Evolutionary conservation across 37 sponge, comb jelly and placozoan genomes (phyloP), one percentile per base, ranked within the genome.

Genomic region (Aphrocallistes beatrix): DNA sequence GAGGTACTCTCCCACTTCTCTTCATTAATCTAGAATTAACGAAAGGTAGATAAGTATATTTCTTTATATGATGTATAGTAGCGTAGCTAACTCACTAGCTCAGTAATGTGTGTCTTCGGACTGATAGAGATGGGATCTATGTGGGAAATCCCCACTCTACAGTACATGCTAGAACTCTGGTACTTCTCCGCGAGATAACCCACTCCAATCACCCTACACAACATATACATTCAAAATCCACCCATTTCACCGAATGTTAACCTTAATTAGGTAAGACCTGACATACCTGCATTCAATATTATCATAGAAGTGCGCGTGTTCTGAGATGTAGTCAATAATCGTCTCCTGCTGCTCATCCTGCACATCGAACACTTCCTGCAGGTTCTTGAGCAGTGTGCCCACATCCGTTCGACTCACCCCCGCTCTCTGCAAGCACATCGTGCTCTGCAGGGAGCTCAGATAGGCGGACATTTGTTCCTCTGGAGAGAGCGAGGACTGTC

Each of bases 51-150:
- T 47, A 47, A 47, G 13, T 21, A 47, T 21, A 47, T 47, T 21
- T 47, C 17, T 21, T 21, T 21, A 47, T 47, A 47, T 17, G 49
- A 21, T 21, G 49, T 47, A 21, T 47, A 17, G 17, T 21, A 17
- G 17, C 17, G 49, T 47, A 17, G 17, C 6, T 19, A 60, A 32
- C 75, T 60, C 34, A 60, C 75, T 30, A 60, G 75, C 75, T 60
- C 75, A 25, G 75, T 60, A 30, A 60, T 60, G 75, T 60, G 75
- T 6, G 75, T 60, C 75, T 60, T 60, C n/a, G 75, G 75, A 60
- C 75, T 60, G 75, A 60, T 60, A 13, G 75, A 60, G 34, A 25
- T 30, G 3, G 75, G 75, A 13, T 60, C 34, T 13, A 60, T 3
- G 3, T 19, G 75, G 34, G 75, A 60, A 25, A 60, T 60, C 6